Percentiles rank a stretch among this genome's conserved stretches.
phyloP scores from a whole-genome alignment of 2,113 vertebrate species.

The Choloepus hoffmanni region DNA sequence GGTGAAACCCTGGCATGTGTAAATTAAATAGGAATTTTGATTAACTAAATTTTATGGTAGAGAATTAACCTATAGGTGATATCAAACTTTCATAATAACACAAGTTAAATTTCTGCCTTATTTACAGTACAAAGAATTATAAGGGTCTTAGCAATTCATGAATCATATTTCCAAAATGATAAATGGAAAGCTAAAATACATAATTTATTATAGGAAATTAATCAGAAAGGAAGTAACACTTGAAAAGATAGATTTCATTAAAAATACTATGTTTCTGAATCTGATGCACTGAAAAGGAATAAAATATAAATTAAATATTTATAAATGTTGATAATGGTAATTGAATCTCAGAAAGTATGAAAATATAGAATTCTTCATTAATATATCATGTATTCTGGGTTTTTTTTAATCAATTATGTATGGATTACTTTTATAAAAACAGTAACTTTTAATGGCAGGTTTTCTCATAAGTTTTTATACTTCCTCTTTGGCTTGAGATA shows the following conservation, averaged over 20 bases:
- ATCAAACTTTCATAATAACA: constrained; percentile 32
- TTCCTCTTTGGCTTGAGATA: not conserved
- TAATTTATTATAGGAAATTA: constrained; percentile 6
- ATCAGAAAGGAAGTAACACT: not conserved
- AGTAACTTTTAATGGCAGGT: not conserved
- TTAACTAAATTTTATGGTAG: constrained; percentile 60
- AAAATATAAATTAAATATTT: constrained; percentile 18
- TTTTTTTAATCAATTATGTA: not conserved
- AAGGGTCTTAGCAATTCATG: not conserved
- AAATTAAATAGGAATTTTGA: constrained; percentile 10
- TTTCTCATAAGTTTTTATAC: not conserved
- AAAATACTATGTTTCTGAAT: not conserved
- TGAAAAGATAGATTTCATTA: not conserved
- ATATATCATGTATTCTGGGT: not conserved
- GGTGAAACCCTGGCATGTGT: not conserved
- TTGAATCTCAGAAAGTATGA: not conserved
- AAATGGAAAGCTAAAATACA: not conserved
- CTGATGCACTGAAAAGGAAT: not conserved
- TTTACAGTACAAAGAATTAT: constrained; percentile 50
- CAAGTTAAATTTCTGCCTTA: constrained; percentile 48
- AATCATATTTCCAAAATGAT: constrained; percentile 31
- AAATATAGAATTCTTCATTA: not conserved
- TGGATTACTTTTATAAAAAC: not conserved
- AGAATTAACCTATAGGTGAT: constrained; percentile 52
- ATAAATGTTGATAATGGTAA: not conserved